Conservation (phyloP, 1,140 invertebrate genomes). For the Physella acuta region DNA sequence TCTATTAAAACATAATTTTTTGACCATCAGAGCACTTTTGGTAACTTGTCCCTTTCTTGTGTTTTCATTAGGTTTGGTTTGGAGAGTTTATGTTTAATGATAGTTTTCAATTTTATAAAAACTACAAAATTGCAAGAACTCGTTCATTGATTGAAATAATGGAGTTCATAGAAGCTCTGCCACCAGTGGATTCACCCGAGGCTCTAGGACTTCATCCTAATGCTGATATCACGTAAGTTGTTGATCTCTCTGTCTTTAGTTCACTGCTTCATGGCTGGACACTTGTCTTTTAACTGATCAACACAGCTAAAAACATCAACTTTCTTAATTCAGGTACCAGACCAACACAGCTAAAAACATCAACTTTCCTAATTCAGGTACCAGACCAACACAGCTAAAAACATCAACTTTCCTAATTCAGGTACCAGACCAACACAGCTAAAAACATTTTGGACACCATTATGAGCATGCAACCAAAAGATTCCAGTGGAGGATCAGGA, state of each 20-base stretch:
- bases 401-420: constrained; percentile 71
- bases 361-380: constrained; percentile 60
- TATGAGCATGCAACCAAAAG: constrained; percentile 91
- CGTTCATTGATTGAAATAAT: constrained; percentile 45
- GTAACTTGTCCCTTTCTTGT: not conserved
- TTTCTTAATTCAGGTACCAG: not conserved
- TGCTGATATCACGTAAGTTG: constrained; percentile 77
- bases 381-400: constrained; percentile 88
- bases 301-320: not conserved
- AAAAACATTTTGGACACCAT: constrained; percentile 92
- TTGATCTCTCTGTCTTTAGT: not conserved
- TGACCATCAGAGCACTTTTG: no score
- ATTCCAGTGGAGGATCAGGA: constrained; percentile 71
- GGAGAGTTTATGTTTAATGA: constrained; percentile 57
- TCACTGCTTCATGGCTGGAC: not conserved
- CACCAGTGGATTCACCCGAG: constrained; percentile 85
- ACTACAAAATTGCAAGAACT: constrained; percentile 53
- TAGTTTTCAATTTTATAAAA: constrained; percentile 55
- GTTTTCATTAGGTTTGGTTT: constrained; percentile 51
- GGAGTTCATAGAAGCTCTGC: constrained; percentile 75
- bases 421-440: constrained; percentile 87
- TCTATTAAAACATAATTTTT: no score
- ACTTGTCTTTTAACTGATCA: not conserved
- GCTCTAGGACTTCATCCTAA: constrained; percentile 93
- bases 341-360: not conserved